phyloP scores from a whole-genome alignment of 2,113 vertebrate species.

The Pseudopodoces humilis region DNA sequence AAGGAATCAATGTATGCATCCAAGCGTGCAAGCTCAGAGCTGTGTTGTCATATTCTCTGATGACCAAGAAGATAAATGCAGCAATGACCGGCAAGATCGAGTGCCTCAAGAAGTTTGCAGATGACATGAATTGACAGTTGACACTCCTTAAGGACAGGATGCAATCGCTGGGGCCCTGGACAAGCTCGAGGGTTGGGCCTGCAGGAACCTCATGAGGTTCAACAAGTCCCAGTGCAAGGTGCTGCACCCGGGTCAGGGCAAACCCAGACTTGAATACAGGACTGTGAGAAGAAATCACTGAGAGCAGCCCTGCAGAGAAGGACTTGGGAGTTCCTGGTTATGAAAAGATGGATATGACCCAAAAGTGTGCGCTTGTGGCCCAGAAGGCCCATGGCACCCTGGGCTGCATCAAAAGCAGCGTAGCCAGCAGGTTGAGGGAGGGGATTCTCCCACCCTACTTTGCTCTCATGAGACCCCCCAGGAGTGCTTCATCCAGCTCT shows the following conservation, averaged over 20 bases:
- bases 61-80: background rate
- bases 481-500: background rate
- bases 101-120: background rate
- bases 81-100: rapidly evolving
- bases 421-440: background rate
- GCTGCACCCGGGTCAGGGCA: background rate
- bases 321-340: background rate
- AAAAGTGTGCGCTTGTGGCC: rapidly evolving
- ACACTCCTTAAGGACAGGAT: background rate
- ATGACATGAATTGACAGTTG: background rate
- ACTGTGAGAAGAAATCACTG: background rate
- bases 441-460: background rate
- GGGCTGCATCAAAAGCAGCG: background rate
- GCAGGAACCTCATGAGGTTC: background rate
- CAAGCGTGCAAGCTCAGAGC: background rate
- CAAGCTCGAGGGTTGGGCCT: background rate
- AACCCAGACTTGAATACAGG: background rate
- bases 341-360: background rate
- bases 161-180: rapidly evolving
- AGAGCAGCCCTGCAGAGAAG: background rate
- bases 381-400: background rate
- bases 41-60: background rate
- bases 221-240: background rate
- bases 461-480: background rate
- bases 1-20: background rate